Conservation (phyloP, 2,888 invertebrate species). For the Eumacrocentrus americanus region DNA sequence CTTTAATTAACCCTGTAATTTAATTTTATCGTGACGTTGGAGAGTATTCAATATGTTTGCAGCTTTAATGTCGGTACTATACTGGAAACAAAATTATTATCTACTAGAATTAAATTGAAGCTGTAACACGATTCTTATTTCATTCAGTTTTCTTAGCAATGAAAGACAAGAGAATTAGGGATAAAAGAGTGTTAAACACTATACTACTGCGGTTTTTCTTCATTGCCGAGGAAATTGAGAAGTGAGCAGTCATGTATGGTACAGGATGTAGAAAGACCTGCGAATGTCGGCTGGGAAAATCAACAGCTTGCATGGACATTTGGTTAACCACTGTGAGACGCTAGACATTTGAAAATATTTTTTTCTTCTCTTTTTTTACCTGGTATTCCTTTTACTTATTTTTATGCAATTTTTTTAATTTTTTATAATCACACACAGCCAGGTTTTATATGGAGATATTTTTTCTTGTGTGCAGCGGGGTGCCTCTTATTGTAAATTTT, state of each 20-base stretch:
- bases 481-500: too few relatives aligned
- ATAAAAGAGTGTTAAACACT: too few relatives aligned
- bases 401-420: constrained; percentile 1
- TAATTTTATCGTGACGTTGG: too few relatives aligned
- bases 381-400: not conserved
- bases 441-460: too few relatives aligned
- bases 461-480: too few relatives aligned
- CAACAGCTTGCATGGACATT: constrained; percentile 29
- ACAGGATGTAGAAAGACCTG: not conserved
- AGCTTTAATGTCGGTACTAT: not conserved
- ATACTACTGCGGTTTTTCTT: too few relatives aligned
- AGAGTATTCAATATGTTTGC: too few relatives aligned
- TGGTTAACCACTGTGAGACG: constrained; percentile 21
- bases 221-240: constrained; percentile 14
- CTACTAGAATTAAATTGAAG: not conserved
- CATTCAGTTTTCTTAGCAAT: too few relatives aligned
- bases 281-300: constrained; percentile 24
- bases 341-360: constrained; percentile 5
- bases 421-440: not conserved
- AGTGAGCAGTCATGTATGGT: not conserved
- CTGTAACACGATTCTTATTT: too few relatives aligned
- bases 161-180: too few relatives aligned
- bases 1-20: too few relatives aligned
- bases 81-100: not conserved
- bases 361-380: not conserved